Conservation (phyloP, 2,797 vertebrate species). For the Ciconia nigra region DNA sequence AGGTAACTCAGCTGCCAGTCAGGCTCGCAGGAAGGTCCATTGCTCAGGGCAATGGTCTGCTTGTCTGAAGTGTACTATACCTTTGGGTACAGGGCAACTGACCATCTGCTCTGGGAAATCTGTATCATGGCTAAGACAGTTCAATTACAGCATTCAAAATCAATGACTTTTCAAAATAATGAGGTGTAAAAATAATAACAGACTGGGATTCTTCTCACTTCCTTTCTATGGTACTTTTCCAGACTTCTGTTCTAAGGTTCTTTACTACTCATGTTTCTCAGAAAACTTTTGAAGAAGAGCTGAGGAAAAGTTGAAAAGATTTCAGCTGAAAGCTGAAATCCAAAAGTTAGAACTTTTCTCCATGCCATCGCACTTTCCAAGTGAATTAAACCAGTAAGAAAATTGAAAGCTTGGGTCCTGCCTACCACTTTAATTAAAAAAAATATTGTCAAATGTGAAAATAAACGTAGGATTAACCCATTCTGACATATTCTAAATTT, state of each 20-base stretch:
- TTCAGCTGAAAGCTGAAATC: not conserved
- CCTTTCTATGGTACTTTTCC: not conserved
- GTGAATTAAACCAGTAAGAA: not conserved
- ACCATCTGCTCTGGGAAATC: not conserved
- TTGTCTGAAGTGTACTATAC: not conserved
- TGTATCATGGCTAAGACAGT: not conserved
- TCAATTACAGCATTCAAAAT: not conserved
- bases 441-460: not conserved
- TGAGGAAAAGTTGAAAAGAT: not conserved
- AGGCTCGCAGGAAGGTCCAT: not conserved
- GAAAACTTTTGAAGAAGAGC: not conserved
- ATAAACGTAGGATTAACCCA: slow-evolving; percentile 25
- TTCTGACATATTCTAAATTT: slow-evolving; percentile 27
- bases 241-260: not conserved
- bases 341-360: not conserved
- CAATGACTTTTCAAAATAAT: not conserved
- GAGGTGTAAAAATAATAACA: not conserved
- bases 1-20: not conserved
- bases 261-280: not conserved
- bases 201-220: not conserved
- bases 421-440: not conserved
- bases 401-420: not conserved
- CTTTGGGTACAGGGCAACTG: not conserved
- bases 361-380: not conserved
- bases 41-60: not conserved